Evolutionary conservation across 2,888 invertebrate species (phyloP).

Genomic region (Stegophylla sp.): DNA sequence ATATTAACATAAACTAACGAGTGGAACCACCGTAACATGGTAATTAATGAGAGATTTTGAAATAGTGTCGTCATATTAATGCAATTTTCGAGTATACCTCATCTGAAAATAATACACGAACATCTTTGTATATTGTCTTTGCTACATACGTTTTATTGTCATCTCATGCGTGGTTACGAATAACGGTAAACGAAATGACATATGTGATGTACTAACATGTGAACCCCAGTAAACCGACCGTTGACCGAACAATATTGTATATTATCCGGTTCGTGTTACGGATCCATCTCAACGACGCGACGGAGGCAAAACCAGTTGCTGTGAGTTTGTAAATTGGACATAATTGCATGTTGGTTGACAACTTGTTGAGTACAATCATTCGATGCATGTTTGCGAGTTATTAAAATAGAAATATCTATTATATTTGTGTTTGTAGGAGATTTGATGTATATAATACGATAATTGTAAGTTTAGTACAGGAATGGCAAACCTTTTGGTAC

Average conservation of each 20-base stretch:
- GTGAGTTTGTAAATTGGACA: conserved; percentile 41
- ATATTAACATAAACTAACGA: no score
- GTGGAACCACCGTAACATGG: no score
- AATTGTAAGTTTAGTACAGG: no score
- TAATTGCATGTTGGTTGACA: conserved; percentile 50
- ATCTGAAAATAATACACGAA: neutral
- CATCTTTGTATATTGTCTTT: neutral
- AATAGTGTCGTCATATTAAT: no score
- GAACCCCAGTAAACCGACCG: neutral
- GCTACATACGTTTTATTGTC: neutral
- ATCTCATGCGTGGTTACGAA: neutral
- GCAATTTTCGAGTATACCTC: no score
- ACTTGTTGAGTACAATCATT: conserved; percentile 8
- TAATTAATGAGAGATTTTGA: no score
- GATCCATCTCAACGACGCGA: conserved; percentile 15
- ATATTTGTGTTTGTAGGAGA: neutral
- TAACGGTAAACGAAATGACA: conserved; percentile 34
- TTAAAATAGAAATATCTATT: neutral
- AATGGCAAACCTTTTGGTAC: no score
- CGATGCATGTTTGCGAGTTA: neutral
- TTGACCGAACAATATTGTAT: conserved; percentile 39
- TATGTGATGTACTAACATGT: neutral
- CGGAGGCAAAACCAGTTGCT: conserved; percentile 24
- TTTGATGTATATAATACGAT: no score
- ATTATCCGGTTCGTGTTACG: conserved; percentile 35